Conservation (phyloP, 2,797 vertebrate species). For the Pseudochromis fuscus region DNA sequence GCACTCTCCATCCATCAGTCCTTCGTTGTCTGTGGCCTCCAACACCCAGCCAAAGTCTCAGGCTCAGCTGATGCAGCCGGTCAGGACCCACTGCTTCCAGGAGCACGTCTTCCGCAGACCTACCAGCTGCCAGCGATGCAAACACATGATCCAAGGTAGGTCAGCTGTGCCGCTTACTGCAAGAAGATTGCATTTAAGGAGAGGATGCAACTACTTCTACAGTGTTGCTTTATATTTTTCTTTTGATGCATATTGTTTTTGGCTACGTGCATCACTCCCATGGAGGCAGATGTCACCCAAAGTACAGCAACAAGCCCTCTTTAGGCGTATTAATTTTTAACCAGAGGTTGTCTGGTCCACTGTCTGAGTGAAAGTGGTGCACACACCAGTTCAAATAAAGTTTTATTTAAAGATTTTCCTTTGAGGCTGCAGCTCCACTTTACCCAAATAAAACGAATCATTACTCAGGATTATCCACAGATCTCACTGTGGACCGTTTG, state of each 20-base stretch:
- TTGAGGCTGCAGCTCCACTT: too few relatives aligned
- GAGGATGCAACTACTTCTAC: too few relatives aligned
- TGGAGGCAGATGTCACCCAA: background rate
- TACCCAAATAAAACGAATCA: background rate
- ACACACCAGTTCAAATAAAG: too few relatives aligned
- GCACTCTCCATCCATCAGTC: slow-evolving; percentile 81
- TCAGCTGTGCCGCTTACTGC: background rate
- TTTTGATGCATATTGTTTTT: background rate
- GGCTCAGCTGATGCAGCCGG: slow-evolving; percentile 69
- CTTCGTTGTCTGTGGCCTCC: slow-evolving; percentile 76
- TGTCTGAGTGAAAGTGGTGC: too few relatives aligned
- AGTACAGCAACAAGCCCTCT: background rate
- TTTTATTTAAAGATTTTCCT: too few relatives aligned
- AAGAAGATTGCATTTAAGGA: too few relatives aligned
- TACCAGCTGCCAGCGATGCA: slow-evolving; percentile 90
- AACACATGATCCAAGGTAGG: slow-evolving; percentile 91
- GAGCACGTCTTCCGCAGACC: slow-evolving; percentile 92
- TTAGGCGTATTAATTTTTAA: background rate
- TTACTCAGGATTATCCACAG: background rate
- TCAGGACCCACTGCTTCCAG: slow-evolving; percentile 91
- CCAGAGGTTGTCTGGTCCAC: background rate
- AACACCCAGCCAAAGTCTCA: slow-evolving; percentile 78
- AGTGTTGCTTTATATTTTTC: background rate
- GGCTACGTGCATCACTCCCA: background rate
- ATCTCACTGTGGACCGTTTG: slow-evolving; percentile 8